Percentiles rank a stretch among this genome's conserved stretches.
Evolutionary conservation across 2,113 vertebrate genomes (phyloP).

Genomic region (Megaptera novaeangliae): DNA sequence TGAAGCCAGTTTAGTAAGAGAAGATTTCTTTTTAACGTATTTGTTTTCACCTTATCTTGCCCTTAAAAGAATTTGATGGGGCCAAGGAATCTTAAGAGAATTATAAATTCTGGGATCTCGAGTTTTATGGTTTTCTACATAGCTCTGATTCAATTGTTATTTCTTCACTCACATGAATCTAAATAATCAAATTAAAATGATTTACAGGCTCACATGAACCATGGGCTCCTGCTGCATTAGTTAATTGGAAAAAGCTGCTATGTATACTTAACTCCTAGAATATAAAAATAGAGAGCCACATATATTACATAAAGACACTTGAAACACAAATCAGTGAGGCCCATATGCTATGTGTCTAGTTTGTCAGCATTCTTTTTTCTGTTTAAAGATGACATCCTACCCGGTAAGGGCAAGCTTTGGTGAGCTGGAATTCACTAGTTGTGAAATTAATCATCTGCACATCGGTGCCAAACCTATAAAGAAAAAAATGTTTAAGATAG

Average conservation of each 20-base stretch:
- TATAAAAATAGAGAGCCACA: not conserved
- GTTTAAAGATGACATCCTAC: slow-evolving; percentile 73
- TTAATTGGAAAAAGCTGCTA: slow-evolving; percentile 27
- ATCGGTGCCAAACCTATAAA: slow-evolving; percentile 91
- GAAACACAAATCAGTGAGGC: not conserved
- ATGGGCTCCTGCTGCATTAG: not conserved
- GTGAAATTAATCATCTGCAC: slow-evolving; percentile 89
- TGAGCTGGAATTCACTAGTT: slow-evolving; percentile 90
- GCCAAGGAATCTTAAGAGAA: not conserved
- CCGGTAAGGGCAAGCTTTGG: slow-evolving; percentile 77
- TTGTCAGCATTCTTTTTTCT: not conserved
- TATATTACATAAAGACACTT: not conserved
- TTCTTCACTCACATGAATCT: not conserved
- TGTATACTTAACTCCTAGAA: not conserved
- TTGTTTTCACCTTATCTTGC: not conserved
- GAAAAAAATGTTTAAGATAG: slow-evolving; percentile 8
- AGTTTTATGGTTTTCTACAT: not conserved
- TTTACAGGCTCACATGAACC: not conserved
- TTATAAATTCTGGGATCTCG: not conserved
- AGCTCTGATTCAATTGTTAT: not conserved
- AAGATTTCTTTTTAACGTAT: not conserved
- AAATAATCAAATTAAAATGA: slow-evolving; percentile 41
- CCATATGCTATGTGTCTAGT: not conserved
- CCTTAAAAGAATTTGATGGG: not conserved
- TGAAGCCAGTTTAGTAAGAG: not conserved